Evolutionary conservation across 1,140 invertebrate species (phyloP), one percentile per base, ranked within the genome.

Genomic region (Sminthurides bifidus): DNA sequence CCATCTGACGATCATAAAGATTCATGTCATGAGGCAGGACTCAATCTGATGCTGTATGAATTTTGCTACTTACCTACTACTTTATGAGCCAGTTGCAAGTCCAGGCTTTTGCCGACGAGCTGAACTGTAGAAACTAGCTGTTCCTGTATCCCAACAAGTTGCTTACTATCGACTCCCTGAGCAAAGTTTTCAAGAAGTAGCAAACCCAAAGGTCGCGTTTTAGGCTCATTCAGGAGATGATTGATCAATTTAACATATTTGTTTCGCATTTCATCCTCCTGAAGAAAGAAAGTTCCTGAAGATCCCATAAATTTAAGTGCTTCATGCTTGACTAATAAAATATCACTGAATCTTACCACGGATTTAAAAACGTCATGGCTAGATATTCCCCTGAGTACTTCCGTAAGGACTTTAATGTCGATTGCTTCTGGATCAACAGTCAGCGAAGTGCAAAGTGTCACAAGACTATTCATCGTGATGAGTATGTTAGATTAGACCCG

Each of bases 211-310:
- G 54, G 3, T 4, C 43, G 21, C 19, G 54, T 54, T 50, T 52
- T 51, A 6, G 48, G 41, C 14, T 63, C 58, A 58, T 60, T 63
- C 12, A 60, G 29, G 15, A 60, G 14, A 10, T 45, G 40, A 33
- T 63, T 60, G 12, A 55, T 43, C 1, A 38, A 17, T 23, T 45
- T 52, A 24, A 63, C 24, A n/a, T 21, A 26, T 4, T 12, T 14
- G 29, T 60, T 58, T 19, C 59, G 37, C 30, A 41, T 33, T 8
- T 63, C 61, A 38, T 63, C 61, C 15, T 27, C 35, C 61, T 63
- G 41, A 21, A 50, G 49, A 33, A 43, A 24, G 33, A 27, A 53
- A 55, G 51, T n/a, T 33, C 21, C 24, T 29, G 17, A 29, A 41
- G n/a, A 33, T 8, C 29, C 27, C 6, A 23, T 40, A 5, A 44